Conservation (phyloP, 2,888 invertebrate species). For the Apoda limacodes region DNA sequence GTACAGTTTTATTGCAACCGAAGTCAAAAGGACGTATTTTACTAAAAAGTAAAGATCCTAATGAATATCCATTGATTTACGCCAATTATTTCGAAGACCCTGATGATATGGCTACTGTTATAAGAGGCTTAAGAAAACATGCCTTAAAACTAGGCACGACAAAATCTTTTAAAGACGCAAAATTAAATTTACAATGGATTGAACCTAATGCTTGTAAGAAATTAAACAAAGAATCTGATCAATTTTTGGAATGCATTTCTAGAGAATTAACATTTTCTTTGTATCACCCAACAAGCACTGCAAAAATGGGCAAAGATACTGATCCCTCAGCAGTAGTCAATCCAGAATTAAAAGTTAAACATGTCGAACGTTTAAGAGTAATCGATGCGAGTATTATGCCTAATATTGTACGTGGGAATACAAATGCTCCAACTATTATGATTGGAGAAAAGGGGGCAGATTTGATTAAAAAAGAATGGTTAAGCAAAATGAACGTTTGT, state of each 20-base stretch:
- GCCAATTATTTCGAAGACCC: constrained; percentile 90
- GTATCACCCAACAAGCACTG: constrained; percentile 28
- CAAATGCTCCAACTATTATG: constrained; percentile 81
- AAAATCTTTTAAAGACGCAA: constrained; percentile 13
- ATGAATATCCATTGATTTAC: constrained; percentile 89
- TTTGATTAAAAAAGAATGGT: constrained; percentile 67
- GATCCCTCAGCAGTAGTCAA: constrained; percentile 72
- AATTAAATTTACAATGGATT: constrained; percentile 22
- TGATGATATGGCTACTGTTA: constrained; percentile 80
- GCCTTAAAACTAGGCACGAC: constrained; percentile 75
- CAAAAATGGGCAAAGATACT: constrained; percentile 71
- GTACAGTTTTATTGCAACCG: constrained; percentile 87
- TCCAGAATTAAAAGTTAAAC: constrained; percentile 21
- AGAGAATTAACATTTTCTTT: constrained; percentile 26
- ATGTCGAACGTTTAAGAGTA: constrained; percentile 45
- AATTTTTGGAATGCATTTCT: constrained; percentile 23
- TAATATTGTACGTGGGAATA: constrained; percentile 77
- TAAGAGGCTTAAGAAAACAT: constrained; percentile 89
- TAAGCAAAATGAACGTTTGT: too few relatives aligned
- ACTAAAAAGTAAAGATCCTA: constrained; percentile 85
- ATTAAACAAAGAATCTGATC: constrained; percentile 23
- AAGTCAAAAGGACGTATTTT: constrained; percentile 85
- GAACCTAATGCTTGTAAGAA: constrained; percentile 3
- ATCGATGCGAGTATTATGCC: constrained; percentile 85
- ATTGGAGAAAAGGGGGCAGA: constrained; percentile 84